Evolutionary conservation across 2,888 invertebrate species (phyloP).

Genomic region (Abscondita cerata): DNA sequence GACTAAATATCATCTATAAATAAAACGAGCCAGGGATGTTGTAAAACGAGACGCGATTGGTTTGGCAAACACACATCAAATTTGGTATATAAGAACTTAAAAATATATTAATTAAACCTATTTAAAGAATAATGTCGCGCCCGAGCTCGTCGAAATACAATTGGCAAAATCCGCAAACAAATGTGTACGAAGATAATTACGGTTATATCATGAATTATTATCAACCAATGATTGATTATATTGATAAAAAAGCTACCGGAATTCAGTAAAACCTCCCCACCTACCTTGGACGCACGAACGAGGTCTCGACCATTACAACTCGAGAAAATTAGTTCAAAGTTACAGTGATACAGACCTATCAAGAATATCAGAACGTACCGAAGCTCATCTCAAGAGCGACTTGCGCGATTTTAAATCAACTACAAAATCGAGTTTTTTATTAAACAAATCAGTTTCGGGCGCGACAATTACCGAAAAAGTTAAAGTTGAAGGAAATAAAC

Average conservation of each 20-base stretch:
- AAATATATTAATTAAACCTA: slow-evolving; percentile 1
- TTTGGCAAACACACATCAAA: slow-evolving; percentile 43
- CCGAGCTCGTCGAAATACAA: slow-evolving; percentile 44
- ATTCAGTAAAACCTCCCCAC: slow-evolving; percentile 64
- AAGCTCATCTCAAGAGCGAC: slow-evolving; percentile 73
- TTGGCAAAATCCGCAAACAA: slow-evolving; percentile 64
- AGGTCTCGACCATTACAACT: slow-evolving; percentile 71
- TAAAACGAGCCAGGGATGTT: slow-evolving; percentile 27
- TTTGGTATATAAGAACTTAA: slow-evolving; percentile 45
- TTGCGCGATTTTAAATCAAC: slow-evolving; percentile 66
- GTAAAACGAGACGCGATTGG: slow-evolving; percentile 41
- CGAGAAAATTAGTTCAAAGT: slow-evolving; percentile 67
- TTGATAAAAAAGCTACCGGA: slow-evolving; percentile 70
- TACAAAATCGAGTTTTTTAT: slow-evolving; percentile 68
- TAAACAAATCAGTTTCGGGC: slow-evolving; percentile 68
- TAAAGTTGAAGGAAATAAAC: slow-evolving; percentile 61
- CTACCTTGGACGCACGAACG: slow-evolving; percentile 77
- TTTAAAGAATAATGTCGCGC: slow-evolving; percentile 38
- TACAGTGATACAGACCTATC: slow-evolving; percentile 74
- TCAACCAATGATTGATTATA: slow-evolving; percentile 87
- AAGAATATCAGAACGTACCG: slow-evolving; percentile 70
- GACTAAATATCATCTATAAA: slow-evolving; percentile 31
- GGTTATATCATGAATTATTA: slow-evolving; percentile 85
- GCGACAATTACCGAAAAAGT: slow-evolving; percentile 69
- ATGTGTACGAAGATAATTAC: slow-evolving; percentile 83